These are phyloP conservation scores for Pungitius pungitius DNA, from an alignment of 2,113 vertebrate genomes.

Conservation along the genomic window DNA sequence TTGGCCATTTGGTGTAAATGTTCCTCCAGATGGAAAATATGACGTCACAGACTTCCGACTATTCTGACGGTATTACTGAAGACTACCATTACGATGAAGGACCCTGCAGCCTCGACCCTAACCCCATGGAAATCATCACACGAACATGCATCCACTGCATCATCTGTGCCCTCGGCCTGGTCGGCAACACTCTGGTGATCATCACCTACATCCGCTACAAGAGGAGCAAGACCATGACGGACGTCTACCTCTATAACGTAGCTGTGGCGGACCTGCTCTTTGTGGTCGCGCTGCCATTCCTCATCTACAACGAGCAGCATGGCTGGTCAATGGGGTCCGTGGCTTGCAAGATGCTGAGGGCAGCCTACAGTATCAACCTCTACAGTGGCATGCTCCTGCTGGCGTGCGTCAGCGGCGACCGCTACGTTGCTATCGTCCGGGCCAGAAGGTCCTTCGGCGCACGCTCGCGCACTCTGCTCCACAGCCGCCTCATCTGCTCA, in stretches of 20 bases:
- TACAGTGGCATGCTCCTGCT: slow-evolving; percentile 92
- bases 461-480: slow-evolving; percentile 67
- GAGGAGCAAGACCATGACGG: slow-evolving; percentile 89
- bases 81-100: fast-evolving
- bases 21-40: slow-evolving; percentile 46
- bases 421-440: slow-evolving; percentile 91
- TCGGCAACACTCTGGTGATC: slow-evolving; percentile 90
- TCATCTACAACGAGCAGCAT: slow-evolving; percentile 79
- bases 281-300: slow-evolving; percentile 88
- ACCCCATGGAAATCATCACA: slow-evolving; percentile 13
- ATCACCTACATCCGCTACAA: slow-evolving; percentile 88
- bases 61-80: background rate
- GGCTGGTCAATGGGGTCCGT: slow-evolving; percentile 82
- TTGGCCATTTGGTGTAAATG: background rate
- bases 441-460: slow-evolving; percentile 85
- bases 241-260: slow-evolving; percentile 90
- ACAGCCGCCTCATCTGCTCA: slow-evolving; percentile 82
- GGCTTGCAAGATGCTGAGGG: slow-evolving; percentile 84
- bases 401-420: slow-evolving; percentile 89
- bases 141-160: slow-evolving; percentile 78
- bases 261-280: slow-evolving; percentile 90
- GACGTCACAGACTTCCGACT: background rate
- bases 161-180: slow-evolving; percentile 84
- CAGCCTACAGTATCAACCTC: slow-evolving; percentile 90
- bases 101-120: slow-evolving; percentile 48